phyloP scores from a whole-genome alignment of 2,888 invertebrate genomes.

The Leptinotarsa haldemani region DNA sequence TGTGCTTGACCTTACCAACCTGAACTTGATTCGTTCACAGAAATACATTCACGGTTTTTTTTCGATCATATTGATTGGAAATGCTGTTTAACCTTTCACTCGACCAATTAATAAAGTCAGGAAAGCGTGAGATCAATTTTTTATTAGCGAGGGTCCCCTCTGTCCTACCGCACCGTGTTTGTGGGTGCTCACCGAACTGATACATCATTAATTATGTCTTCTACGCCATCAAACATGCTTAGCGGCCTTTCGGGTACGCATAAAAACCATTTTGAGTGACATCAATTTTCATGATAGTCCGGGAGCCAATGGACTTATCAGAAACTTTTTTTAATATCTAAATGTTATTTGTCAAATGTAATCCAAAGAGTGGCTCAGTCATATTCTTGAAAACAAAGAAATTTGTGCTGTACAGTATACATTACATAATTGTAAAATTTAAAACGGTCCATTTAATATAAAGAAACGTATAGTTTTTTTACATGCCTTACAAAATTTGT shows the following conservation, averaged over 20 bases:
- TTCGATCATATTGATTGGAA: constrained; percentile 24
- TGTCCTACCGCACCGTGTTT: constrained; percentile 14
- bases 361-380: too few species aligned
- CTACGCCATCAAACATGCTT: constrained; percentile 23
- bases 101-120: constrained; percentile 22
- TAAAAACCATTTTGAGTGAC: constrained; percentile 25
- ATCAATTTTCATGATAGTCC: background rate
- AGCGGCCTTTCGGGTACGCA: constrained; percentile 19
- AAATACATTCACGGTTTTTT: constrained; percentile 6
- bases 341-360: too few species aligned
- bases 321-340: too few species aligned
- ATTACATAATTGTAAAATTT: too few species aligned
- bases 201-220: constrained; percentile 37
- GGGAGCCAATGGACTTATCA: background rate
- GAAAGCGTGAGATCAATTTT: constrained; percentile 33
- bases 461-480: too few species aligned
- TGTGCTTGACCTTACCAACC: constrained; percentile 1
- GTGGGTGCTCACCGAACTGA: constrained; percentile 31
- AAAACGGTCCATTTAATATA: too few species aligned
- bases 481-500: too few species aligned
- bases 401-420: too few species aligned
- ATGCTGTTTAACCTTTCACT: constrained; percentile 29
- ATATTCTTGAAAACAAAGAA: too few species aligned
- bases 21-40: constrained; percentile 1
- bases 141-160: constrained; percentile 21